Evolutionary conservation across 1,140 invertebrate species (phyloP), one percentile per base, ranked within the genome.

Genomic region (Acromyrmex heyeri): DNA sequence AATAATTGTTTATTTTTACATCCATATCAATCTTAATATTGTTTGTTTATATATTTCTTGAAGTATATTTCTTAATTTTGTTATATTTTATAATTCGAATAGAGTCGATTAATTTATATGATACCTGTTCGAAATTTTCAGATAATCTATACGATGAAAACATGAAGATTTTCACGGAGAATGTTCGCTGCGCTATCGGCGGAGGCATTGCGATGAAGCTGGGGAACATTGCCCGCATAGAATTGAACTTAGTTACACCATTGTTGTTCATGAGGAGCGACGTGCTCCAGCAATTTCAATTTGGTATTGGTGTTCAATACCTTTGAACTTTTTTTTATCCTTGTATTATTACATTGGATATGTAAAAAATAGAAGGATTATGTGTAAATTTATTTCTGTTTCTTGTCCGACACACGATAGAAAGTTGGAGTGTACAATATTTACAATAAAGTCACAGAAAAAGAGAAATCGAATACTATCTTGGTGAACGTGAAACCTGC

Each of bases 151-250:
- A 93, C 34, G 90, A 94, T 76, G 92, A 95, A 50, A 94, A 94
- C 81, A 79, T 95, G 73, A 94, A 94, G 89, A 92, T 93, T 77
- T 91, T 96, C 27, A 94, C 91, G 5, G 92, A 95, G 61, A 95
- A 96, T 78, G 92, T 96, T 16, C 95, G 97, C 53, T 94, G 97
- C 81, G 95, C 97, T 1, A 96, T 96, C 89, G 98, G 98, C 21
- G 93, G 97, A 27, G 98, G 98, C 44, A 94, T 98, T n/a, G 97
- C 97, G 6, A 95, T 99, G 86, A 96, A 97, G 87, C 92, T 99
- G 16, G 98, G 97, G 5, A 96, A 97, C 65, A 95, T 97, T 62
- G 98, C 98, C 16, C 95, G 98, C 78, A 94, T 99, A 21, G 98
- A 99, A 96, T 95, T 99, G 10, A 99, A 99, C 81, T 81, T 95